Evolutionary conservation across 1,140 invertebrate genomes (phyloP), one percentile per base, ranked within the genome.

Genomic region (Antheraea mylitta): DNA sequence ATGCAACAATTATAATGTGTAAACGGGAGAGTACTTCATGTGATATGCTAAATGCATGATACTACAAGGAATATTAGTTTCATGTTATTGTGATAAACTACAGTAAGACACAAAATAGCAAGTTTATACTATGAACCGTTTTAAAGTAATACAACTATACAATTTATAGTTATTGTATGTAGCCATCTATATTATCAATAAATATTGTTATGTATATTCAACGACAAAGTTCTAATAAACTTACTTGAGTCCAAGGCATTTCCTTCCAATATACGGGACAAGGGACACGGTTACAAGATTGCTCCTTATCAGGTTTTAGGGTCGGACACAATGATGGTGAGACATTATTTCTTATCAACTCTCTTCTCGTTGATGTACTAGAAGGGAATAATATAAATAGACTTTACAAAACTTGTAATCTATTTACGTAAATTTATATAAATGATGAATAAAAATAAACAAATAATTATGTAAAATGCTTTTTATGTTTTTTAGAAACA

Each of bases 241-340:
- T 69, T 73, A 97, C 96, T 92, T 95, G 92, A 36, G 95, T 96
- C 96, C 96, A 97, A 0, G 94, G 83, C 37, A 92, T 92, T 65
- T 93, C 94, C 58, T 94, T 87, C 96, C 96, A 97, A 76, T 94
- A 93, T n/a, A 94, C 95, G 2, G 87, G 93, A 82, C 94, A 96
- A 18, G 93, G 93, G 38, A 92, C 78, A 60, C 93, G 85, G 77
- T 94, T 94, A 84, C 96, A 97, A n/a, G 92, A 80, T 72, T 93
- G 93, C 68, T 87, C 82, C 0, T 81, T 85, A 0, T 84, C 78
- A 0, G 95, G 94, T 68, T 88, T 83, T 5, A 73, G 65, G 0
- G 77, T 65, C 0, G 85, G 79, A 69, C 95, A 96, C 66, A 93
- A 87, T 2, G 86, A 86, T 0, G 94, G 93, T 7, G 93, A 93